These are phyloP conservation scores for Coelopa frigida DNA, from an alignment of 1,140 invertebrate species.

Conservation along the genomic window DNA sequence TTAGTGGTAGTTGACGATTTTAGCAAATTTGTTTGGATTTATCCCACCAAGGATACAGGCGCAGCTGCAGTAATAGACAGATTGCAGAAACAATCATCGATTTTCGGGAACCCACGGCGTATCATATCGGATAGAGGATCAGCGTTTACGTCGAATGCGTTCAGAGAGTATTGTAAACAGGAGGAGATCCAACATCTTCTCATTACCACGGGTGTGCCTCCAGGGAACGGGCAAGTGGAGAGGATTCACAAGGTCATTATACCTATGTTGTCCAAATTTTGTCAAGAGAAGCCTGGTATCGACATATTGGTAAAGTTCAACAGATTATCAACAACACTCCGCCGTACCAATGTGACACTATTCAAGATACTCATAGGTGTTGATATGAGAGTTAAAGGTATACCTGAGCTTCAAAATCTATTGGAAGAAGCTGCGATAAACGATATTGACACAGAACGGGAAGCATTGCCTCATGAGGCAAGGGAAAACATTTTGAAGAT, in stretches of 20 bases:
- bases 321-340: not conserved
- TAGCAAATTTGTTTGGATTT: slow-evolving; percentile 43
- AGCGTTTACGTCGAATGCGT: slow-evolving; percentile 10
- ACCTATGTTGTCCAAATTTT: slow-evolving; percentile 22
- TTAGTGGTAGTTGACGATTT: slow-evolving; percentile 40
- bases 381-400: not conserved
- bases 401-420: no score
- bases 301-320: not conserved
- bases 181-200: slow-evolving; percentile 19
- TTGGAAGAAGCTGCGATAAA: not conserved
- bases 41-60: slow-evolving; percentile 21
- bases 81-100: slow-evolving; percentile 15
- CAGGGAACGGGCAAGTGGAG: slow-evolving; percentile 24
- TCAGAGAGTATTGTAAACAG: slow-evolving; percentile 16
- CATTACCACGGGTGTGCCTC: slow-evolving; percentile 20
- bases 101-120: slow-evolving; percentile 28
- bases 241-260: slow-evolving; percentile 18
- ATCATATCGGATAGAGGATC: slow-evolving; percentile 16
- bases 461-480: not conserved
- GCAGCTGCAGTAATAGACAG: slow-evolving; percentile 5
- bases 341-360: not conserved
- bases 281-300: not conserved
- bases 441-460: not conserved
- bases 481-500: not conserved
- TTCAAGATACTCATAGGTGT: slow-evolving; percentile 3